Conservation (phyloP, 1,140 invertebrate species). For the Pogonus chalceus region DNA sequence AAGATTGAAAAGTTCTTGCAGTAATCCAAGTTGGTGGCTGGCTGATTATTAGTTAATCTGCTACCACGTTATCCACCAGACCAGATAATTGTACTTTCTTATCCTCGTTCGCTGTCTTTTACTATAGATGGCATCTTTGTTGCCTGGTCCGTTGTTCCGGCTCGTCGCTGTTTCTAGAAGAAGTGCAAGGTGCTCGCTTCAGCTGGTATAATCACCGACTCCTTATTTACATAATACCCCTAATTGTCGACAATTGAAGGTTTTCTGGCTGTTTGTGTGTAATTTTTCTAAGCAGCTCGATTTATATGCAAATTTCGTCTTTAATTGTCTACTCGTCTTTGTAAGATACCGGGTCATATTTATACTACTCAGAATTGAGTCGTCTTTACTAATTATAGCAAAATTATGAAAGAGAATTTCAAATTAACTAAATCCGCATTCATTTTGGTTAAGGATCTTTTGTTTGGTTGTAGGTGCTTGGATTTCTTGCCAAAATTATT, state of each 20-base stretch:
- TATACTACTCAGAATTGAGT: too few relatives aligned
- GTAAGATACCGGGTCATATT: too few relatives aligned
- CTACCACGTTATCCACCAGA: conserved; percentile 13
- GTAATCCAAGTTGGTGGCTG: conserved; percentile 1
- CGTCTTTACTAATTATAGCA: too few relatives aligned
- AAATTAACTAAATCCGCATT: too few relatives aligned
- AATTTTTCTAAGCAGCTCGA: conserved; percentile 1
- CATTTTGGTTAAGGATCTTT: too few relatives aligned
- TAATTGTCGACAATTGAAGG: conserved; percentile 7
- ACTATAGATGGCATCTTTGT: too few relatives aligned
- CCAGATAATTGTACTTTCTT: conserved; percentile 16
- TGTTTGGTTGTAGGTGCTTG: too few relatives aligned
- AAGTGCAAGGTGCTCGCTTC: not conserved
- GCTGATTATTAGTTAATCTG: conserved; percentile 7
- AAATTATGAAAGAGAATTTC: too few relatives aligned
- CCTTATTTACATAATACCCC: conserved; percentile 6
- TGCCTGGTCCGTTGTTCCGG: too few relatives aligned
- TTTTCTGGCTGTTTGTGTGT: conserved; percentile 1
- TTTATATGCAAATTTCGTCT: not conserved
- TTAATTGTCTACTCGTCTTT: too few relatives aligned
- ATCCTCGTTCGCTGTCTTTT: not conserved
- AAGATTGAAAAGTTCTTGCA: conserved; percentile 2
- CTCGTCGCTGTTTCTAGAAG: too few relatives aligned
- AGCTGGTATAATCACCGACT: not conserved
- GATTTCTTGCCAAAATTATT: too few relatives aligned